phyloP scores from a whole-genome alignment of 2,113 vertebrate genomes.

The Neomonachus schauinslandi region DNA sequence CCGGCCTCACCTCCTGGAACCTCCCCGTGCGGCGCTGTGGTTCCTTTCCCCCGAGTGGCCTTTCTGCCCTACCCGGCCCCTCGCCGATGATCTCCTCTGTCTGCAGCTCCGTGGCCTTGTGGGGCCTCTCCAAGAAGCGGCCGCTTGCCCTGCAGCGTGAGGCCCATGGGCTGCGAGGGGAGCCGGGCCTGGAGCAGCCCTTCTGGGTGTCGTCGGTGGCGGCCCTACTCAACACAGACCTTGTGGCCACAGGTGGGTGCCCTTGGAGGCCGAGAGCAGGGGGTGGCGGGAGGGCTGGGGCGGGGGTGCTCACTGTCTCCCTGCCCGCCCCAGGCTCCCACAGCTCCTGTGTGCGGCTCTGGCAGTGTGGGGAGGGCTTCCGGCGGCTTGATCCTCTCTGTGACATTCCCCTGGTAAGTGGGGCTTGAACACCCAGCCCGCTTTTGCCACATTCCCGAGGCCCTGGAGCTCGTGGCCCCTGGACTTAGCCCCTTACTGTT shows the following conservation, averaged over 20 bases:
- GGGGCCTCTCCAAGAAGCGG: conserved; percentile 96
- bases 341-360: conserved; percentile 90
- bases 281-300: fast-evolving
- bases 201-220: conserved; percentile 92
- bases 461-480: background rate
- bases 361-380: conserved; percentile 93
- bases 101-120: conserved; percentile 92
- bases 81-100: background rate
- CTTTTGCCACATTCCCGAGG: background rate
- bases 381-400: conserved; percentile 90
- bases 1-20: background rate
- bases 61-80: background rate
- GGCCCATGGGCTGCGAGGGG: conserved; percentile 91
- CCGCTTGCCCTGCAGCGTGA: conserved; percentile 90
- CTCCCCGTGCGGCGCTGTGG: background rate
- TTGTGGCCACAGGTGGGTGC: conserved; percentile 92
- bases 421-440: background rate
- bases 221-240: conserved; percentile 92
- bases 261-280: background rate
- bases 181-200: conserved; percentile 89
- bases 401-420: conserved; percentile 91
- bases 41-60: background rate
- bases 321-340: conserved; percentile 90
- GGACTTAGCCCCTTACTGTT: background rate
- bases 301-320: background rate